These are phyloP conservation scores for Opisthocomus hoazin DNA, from an alignment of 2,113 vertebrate species.

Conservation along the genomic window DNA sequence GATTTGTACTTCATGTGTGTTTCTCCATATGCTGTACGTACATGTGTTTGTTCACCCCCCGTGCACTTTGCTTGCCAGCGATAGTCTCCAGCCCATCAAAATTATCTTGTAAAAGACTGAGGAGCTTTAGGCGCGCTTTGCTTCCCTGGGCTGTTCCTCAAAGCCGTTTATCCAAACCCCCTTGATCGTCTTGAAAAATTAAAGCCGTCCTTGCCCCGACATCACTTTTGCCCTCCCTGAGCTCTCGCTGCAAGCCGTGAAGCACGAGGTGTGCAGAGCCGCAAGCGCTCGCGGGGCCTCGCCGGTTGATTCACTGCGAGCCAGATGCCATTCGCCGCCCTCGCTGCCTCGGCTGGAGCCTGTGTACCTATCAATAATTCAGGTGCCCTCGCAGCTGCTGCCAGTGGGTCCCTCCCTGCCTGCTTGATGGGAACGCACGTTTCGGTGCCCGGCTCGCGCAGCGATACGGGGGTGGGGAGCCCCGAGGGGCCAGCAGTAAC, in stretches of 20 bases:
- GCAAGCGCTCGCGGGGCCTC: not conserved
- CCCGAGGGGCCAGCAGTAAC: not conserved
- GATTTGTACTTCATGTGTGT: not conserved
- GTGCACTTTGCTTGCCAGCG: not conserved
- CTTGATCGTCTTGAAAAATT: fast-evolving
- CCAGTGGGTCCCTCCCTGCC: not conserved
- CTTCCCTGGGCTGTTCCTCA: not conserved
- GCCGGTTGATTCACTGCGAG: not conserved
- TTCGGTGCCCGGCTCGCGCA: not conserved
- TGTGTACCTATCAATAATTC: conserved; percentile 23
- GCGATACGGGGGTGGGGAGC: not conserved
- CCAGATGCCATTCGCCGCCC: not conserved
- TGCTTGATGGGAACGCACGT: not conserved
- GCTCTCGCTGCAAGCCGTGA: fast-evolving
- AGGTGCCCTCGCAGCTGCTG: not conserved
- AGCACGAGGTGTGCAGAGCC: fast-evolving
- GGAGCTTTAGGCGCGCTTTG: not conserved
- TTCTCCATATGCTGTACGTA: not conserved
- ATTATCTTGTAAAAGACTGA: not conserved
- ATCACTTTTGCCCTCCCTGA: fast-evolving
- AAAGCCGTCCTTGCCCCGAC: not conserved
- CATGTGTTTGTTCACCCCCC: not conserved
- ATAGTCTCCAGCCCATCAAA: not conserved
- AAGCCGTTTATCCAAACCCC: not conserved
- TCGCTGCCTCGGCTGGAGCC: not conserved